Evolutionary conservation across 2,113 vertebrate genomes (phyloP), one percentile per base, ranked within the genome.

Genomic region (Prunella himalayana): DNA sequence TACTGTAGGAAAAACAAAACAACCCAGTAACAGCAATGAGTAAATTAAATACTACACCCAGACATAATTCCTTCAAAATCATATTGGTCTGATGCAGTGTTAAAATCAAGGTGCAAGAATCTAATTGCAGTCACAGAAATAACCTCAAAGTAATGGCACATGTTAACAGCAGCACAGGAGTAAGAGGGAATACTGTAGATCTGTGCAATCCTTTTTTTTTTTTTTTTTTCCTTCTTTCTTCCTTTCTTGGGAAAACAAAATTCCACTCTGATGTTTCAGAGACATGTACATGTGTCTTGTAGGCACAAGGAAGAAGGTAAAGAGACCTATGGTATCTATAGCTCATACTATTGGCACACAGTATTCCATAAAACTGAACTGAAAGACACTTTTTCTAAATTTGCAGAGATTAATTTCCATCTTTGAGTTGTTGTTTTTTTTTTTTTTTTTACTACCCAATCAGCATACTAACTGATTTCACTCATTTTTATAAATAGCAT

Each of bases 401-500:
- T 93, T 92, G 47, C 56, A 92, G 78, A 94, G 69, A 88, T 90
- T 94, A 84, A 73, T 95, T 59, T 93, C 66, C 41, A 82, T 78
- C 18, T 94, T 75, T 75, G 56, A 57, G 37, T 37, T 37, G 37
- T 37, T 37, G 7, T 37, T 37, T 37, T 37, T 37, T 37, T 37
- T 37, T 59, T 72, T 92, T 59, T 71, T 83, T 87, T 73, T 45
- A 49, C 73, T 88, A 83, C 53, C 39, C 81, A 94, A 89, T 95
- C 85, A 92, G 44, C 88, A 80, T 56, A n/a, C 41, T 73, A 78
- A 91, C 86, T 94, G 86, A 94, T 91, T 96, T 91, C 94, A 92
- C 82, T 97, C 80, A 84, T 76, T 94, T 96, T 95, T 94, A 95
- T 85, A 95, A 97, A 96, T 95, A 97, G 87, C 82, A 94, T 85